These are phyloP conservation scores for Hirtodrosophila confusa DNA, from an alignment of 2,888 invertebrate genomes.

Conservation along the genomic window DNA sequence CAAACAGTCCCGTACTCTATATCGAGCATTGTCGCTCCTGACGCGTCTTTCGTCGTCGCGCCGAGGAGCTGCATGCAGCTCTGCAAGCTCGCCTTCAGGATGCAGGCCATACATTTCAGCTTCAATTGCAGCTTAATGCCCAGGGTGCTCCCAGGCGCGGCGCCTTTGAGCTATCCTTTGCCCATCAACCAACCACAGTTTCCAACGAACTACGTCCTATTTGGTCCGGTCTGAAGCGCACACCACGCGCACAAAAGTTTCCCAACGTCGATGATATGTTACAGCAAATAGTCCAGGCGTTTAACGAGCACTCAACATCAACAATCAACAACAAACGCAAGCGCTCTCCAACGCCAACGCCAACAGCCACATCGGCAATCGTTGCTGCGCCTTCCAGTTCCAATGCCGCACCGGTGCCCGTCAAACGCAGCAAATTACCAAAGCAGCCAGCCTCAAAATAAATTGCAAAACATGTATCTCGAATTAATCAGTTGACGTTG, in stretches of 20 bases:
- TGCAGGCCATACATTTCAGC: conserved; percentile 55
- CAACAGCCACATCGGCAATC: conserved; percentile 15
- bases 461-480: neutral
- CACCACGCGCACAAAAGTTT: conserved; percentile 82
- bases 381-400: neutral
- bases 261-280: conserved; percentile 63
- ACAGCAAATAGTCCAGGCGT: conserved; percentile 22
- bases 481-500: neutral
- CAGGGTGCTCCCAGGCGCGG: conserved; percentile 80
- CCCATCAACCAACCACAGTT: conserved; percentile 46
- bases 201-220: conserved; percentile 54
- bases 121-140: conserved; percentile 77
- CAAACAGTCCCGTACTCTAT: conserved; percentile 71
- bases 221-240: conserved; percentile 82
- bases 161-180: conserved; percentile 79
- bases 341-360: conserved; percentile 10
- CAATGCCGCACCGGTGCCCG: too few relatives aligned
- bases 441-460: too few relatives aligned
- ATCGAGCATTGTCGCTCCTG: conserved; percentile 83
- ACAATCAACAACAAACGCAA: conserved; percentile 20
- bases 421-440: too few relatives aligned
- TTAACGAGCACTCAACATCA: conserved; percentile 1
- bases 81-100: conserved; percentile 59
- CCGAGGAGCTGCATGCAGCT: conserved; percentile 76
- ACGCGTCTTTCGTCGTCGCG: conserved; percentile 82